Percentiles rank a stretch among this genome's conserved stretches.
phyloP scores from a whole-genome alignment of 2,888 invertebrate species.

The Agrenia bidenticulata region DNA sequence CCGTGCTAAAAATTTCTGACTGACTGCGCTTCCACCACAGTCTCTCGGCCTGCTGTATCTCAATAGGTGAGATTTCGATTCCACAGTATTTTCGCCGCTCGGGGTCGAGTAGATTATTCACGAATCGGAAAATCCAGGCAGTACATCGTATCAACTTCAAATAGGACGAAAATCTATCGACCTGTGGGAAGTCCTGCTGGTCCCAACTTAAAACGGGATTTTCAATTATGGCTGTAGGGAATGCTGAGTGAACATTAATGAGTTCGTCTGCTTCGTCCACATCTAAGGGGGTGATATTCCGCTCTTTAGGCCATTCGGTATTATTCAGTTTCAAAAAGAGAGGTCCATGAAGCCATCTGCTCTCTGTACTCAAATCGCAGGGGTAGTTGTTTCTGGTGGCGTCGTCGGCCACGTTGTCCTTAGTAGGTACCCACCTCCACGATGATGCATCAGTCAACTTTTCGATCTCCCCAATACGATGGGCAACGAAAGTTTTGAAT shows the following conservation, averaged over 20 bases:
- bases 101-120: not conserved
- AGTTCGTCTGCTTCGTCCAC: no score
- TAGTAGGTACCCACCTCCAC: slow-evolving; percentile 48
- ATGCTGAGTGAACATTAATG: no score
- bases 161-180: not conserved
- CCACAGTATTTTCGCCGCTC: not conserved
- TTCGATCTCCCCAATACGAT: slow-evolving; percentile 40
- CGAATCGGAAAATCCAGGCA: not conserved
- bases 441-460: slow-evolving; percentile 10
- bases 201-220: not conserved
- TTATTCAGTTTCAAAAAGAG: slow-evolving; percentile 29
- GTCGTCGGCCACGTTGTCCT: slow-evolving; percentile 47
- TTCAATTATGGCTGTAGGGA: not conserved
- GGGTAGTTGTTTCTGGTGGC: slow-evolving; percentile 34
- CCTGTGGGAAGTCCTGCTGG: no score
- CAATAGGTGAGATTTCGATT: not conserved
- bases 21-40: slow-evolving; percentile 4
- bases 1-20: slow-evolving; percentile 16
- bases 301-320: slow-evolving; percentile 38
- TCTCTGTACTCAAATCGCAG: slow-evolving; percentile 13
- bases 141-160: not conserved
- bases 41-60: not conserved
- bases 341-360: slow-evolving; percentile 47
- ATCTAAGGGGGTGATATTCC: no score
- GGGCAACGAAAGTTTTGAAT: slow-evolving; percentile 42